Evolutionary conservation across 2,797 vertebrate genomes (phyloP), one percentile per base, ranked within the genome.

Genomic region (Melanogrammus aeglefinus): DNA sequence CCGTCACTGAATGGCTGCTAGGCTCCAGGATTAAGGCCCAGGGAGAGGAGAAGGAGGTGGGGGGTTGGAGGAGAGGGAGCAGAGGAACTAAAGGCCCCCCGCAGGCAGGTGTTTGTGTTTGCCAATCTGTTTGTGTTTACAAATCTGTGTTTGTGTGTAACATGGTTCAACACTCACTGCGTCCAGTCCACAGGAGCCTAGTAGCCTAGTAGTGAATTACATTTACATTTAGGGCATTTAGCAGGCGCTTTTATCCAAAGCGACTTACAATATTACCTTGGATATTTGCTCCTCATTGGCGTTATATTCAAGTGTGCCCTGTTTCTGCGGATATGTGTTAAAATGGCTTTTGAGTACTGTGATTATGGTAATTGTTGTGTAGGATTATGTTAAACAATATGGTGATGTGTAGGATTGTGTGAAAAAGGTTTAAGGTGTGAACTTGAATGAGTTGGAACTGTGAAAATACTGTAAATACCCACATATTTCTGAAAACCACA

Each of bases 11-110:
- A 71, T 93, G 91, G 91, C 84, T 92, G 75, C 47, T 92, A 80
- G 91, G 90, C 44, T 93, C 90, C 36, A 85, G 89, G 84, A 91
- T 91, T 74, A 92, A 91, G 78, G 89, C 87, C 0, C 89, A 91
- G 83, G 92, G 90, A 72, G 92, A 93, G 76, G 79, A 77, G 27
- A 38, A 47, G 8, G 51, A 57, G 6, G 14, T 47, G 14, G 44
- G 44, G 44, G 51, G 51, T 21, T 76, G 87, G 87, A 89, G 51
- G 75, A 79, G 72, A 41, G 80, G 78, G 66, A 76, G 71, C 0
- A 71, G 73, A 83, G 21, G 72, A 0, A 51, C 72, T 0, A 78
- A 78, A 79, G 81, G 79, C 1, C 51, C 75, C 63, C 80, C 83
- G 72, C 88, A 92, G 92, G 91, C 91, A 91, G 87, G 91, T 57